phyloP scores from a whole-genome alignment of 1,140 invertebrate genomes.

The Caenorhabditis inopinata region DNA sequence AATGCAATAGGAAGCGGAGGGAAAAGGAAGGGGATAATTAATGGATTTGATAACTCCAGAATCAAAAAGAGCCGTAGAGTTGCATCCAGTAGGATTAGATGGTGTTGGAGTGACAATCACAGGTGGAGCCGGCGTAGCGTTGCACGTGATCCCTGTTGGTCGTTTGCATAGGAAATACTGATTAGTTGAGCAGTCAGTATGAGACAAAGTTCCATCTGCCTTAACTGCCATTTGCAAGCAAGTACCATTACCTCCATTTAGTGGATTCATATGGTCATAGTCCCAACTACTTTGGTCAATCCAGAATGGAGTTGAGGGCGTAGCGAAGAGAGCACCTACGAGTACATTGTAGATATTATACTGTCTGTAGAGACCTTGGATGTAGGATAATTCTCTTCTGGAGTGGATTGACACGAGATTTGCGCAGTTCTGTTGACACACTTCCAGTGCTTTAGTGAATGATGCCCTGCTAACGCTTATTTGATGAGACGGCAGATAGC shows the following conservation, averaged over 20 bases:
- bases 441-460: neutral
- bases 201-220: neutral
- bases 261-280: neutral
- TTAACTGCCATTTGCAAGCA: neutral
- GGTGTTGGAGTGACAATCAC: neutral
- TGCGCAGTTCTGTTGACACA: neutral
- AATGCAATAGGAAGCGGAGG: neutral
- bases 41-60: neutral
- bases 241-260: neutral
- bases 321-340: neutral
- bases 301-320: neutral
- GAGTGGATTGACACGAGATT: neutral
- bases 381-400: neutral
- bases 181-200: neutral
- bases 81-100: neutral
- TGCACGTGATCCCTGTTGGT: neutral
- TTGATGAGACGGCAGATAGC: neutral
- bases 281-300: neutral
- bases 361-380: neutral
- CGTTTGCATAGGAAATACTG: constrained; percentile 4
- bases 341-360: neutral
- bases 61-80: neutral
- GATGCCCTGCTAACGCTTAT: neutral
- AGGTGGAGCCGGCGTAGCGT: neutral
- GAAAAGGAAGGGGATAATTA: neutral